Conservation (phyloP, 2,888 invertebrate genomes). For the Bellardia bayeri region DNA sequence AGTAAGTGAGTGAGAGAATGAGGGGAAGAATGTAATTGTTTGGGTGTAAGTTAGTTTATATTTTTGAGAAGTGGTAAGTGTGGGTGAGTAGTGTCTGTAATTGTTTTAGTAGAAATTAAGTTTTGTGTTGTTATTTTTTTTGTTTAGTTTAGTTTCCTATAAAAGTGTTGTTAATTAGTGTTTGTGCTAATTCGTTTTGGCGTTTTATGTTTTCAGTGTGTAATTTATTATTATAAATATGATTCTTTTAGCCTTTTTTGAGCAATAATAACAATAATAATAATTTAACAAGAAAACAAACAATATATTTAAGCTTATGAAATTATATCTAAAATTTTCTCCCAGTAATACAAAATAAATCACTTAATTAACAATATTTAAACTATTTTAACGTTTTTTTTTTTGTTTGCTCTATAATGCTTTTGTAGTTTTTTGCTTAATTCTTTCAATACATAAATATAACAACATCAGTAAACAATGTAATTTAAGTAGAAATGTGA, state of each 20-base stretch:
- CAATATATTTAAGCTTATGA: background rate
- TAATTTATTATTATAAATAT: conserved; percentile 40
- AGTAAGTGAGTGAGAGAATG: conserved; percentile 42
- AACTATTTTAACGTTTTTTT: conserved; percentile 21
- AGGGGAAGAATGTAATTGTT: conserved; percentile 19
- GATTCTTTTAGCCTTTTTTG: conserved; percentile 44
- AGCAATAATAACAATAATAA: conserved; percentile 52
- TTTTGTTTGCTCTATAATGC: background rate
- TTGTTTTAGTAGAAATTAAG: conserved; percentile 1
- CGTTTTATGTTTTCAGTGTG: conserved; percentile 18
- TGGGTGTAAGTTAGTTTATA: conserved; percentile 29
- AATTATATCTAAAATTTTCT: background rate
- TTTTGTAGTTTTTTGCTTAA: conserved; percentile 2
- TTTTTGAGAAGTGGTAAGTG: background rate
- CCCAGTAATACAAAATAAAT: background rate
- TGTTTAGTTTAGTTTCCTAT: conserved; percentile 9
- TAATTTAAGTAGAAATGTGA: background rate
- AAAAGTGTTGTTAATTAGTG: conserved; percentile 30
- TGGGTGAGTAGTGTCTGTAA: conserved; percentile 17
- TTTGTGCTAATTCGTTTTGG: conserved; percentile 34
- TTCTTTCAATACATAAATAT: conserved; percentile 26
- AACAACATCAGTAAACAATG: conserved; percentile 52
- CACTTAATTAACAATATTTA: conserved; percentile 34
- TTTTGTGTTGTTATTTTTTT: conserved; percentile 51
- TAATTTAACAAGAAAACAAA: conserved; percentile 44